Evolutionary conservation across 1,140 invertebrate species (phyloP).

Genomic region (Drosophila lini): DNA sequence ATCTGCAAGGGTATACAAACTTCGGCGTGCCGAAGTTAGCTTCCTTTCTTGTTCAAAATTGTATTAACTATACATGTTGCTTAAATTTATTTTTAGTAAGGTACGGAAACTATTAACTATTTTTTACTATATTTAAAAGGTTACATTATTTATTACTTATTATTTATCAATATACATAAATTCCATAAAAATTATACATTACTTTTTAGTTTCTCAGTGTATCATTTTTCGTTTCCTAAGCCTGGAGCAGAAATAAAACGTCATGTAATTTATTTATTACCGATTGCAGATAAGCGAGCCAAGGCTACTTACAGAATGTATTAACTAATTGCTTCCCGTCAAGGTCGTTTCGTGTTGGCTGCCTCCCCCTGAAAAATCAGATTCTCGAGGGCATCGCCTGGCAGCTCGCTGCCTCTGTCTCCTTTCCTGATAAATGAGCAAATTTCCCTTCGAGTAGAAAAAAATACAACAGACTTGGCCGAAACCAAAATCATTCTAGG

Average conservation of each 20-base stretch:
- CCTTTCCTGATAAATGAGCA: conserved; percentile 49
- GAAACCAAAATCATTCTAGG: conserved; percentile 33
- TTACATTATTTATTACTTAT: too few species aligned
- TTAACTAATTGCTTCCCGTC: conserved; percentile 71
- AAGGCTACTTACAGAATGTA: conserved; percentile 59
- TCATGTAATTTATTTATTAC: conserved; percentile 75
- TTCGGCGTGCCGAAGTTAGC: too few species aligned
- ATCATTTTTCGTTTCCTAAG: neutral
- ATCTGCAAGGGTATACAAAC: too few species aligned
- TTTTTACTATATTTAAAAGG: too few species aligned
- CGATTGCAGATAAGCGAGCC: conserved; percentile 63
- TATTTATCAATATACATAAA: too few species aligned
- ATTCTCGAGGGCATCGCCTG: conserved; percentile 54
- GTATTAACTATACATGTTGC: too few species aligned
- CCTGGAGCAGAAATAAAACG: conserved; percentile 38
- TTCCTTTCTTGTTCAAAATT: too few species aligned
- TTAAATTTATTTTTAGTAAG: too few species aligned
- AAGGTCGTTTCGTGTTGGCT: conserved; percentile 44
- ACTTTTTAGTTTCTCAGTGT: neutral
- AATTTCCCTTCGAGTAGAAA: conserved; percentile 16
- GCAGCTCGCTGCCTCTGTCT: conserved; percentile 29
- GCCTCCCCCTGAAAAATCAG: conserved; percentile 36
- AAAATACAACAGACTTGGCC: conserved; percentile 11
- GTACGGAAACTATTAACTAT: too few species aligned
- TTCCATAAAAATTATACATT: neutral